Evolutionary conservation across 1,140 invertebrate genomes (phyloP).

Genomic region (Ridgeia piscesae): DNA sequence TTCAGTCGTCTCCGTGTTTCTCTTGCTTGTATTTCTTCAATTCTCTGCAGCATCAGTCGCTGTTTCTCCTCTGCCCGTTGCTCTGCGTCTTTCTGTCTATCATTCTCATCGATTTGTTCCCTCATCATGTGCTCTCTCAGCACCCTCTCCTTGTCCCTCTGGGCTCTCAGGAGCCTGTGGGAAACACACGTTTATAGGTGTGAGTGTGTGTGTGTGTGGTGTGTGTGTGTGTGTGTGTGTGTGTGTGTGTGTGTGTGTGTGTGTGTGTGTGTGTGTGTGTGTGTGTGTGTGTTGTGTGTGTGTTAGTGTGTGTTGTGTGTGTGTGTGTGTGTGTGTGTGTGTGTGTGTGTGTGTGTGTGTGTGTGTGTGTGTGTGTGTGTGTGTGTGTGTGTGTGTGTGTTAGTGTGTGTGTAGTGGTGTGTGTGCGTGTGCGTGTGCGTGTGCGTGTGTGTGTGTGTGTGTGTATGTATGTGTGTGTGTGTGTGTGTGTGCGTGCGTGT

Average conservation of each 20-base stretch:
- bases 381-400: background rate
- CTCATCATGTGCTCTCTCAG: constrained; percentile 34
- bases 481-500: no score
- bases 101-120: constrained; percentile 38
- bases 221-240: background rate
- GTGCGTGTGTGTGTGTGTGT: no score
- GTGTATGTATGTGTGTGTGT: no score
- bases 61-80: background rate
- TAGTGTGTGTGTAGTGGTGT: background rate
- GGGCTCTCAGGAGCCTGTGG: constrained; percentile 30
- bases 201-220: background rate
- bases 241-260: no score
- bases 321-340: background rate
- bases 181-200: background rate
- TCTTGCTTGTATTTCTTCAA: constrained; percentile 4
- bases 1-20: background rate
- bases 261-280: no score
- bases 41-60: background rate
- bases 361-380: no score
- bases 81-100: constrained; percentile 26
- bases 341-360: no score
- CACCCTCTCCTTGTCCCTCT: constrained; percentile 34
- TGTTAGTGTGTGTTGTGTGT: background rate
- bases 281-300: constrained; percentile 11
- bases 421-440: background rate